A percentile compares a stretch with the other conserved stretches of the same genome.
These are phyloP conservation scores for Epiblema foenella DNA, from an alignment of 2,888 invertebrate genomes.

Conservation along the genomic window DNA sequence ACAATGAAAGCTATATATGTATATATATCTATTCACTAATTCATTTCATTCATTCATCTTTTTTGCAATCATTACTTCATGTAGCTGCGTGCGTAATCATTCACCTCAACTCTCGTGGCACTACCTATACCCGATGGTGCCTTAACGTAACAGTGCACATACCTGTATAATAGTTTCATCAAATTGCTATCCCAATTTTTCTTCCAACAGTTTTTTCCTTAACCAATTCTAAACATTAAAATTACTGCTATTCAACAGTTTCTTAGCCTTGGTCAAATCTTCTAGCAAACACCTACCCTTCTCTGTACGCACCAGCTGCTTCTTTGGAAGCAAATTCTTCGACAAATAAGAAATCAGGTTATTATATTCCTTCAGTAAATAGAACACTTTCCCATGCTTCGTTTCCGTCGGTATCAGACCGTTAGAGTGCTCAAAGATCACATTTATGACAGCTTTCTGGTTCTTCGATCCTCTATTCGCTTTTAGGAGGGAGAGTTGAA, in stretches of 20 bases:
- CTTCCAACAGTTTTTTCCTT: neutral
- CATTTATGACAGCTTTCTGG: slow-evolving; percentile 68
- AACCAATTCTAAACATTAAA: slow-evolving; percentile 57
- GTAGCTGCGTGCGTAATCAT: too few species aligned
- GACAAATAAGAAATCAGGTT: slow-evolving; percentile 73
- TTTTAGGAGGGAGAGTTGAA: slow-evolving; percentile 66
- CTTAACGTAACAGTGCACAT: slow-evolving; percentile 10
- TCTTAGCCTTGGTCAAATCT: slow-evolving; percentile 72
- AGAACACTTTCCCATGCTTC: slow-evolving; percentile 62
- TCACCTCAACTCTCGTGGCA: too few species aligned
- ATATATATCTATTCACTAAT: too few species aligned
- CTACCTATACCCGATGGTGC: neutral
- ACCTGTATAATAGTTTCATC: slow-evolving; percentile 13
- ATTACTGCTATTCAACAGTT: slow-evolving; percentile 62
- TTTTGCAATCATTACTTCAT: too few species aligned
- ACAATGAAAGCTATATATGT: too few species aligned
- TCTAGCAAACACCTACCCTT: slow-evolving; percentile 73
- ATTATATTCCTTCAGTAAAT: slow-evolving; percentile 74
- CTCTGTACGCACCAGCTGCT: slow-evolving; percentile 71
- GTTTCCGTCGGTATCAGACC: slow-evolving; percentile 69
- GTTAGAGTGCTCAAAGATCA: slow-evolving; percentile 74
- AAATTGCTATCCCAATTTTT: slow-evolving; percentile 8
- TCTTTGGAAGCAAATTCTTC: slow-evolving; percentile 71
- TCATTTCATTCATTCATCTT: too few species aligned
- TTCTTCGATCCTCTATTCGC: slow-evolving; percentile 53